Conservation (phyloP, 2,888 invertebrate genomes). For the Syrista parreyssii region DNA sequence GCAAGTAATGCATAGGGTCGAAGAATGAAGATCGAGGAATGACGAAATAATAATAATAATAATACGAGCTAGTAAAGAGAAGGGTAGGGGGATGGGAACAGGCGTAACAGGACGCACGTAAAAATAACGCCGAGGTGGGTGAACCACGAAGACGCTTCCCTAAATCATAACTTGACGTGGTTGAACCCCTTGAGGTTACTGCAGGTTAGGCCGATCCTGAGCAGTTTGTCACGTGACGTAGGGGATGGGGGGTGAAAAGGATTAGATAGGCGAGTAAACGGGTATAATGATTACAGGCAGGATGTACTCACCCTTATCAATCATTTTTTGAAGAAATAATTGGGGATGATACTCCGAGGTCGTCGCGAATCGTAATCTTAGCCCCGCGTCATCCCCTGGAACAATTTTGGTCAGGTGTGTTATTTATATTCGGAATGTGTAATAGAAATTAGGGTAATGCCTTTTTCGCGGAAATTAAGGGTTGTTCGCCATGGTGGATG, state of each 20-base stretch:
- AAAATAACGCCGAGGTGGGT: conserved; percentile 21
- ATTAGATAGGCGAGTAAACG: not conserved
- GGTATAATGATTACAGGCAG: not conserved
- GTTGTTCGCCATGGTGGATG: not conserved
- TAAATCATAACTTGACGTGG: not conserved
- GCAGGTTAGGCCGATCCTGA: not conserved
- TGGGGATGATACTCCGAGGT: not conserved
- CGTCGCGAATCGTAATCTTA: not conserved
- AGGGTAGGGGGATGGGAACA: not conserved
- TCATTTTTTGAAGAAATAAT: not conserved
- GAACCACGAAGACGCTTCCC: conserved; percentile 8
- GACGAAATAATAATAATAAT: not conserved
- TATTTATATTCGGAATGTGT: not conserved
- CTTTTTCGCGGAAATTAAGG: not conserved
- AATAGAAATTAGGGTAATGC: not conserved
- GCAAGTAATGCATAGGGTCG: not conserved
- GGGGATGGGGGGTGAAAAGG: not conserved
- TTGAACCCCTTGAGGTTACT: not conserved
- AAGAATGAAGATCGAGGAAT: not conserved
- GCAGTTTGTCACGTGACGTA: not conserved
- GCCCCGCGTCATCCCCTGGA: not conserved
- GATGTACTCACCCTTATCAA: not conserved
- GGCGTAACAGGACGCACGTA: conserved; percentile 16
- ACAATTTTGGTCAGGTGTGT: not conserved
- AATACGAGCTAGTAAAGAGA: not conserved